These are phyloP conservation scores for Dasypolia templi DNA, from an alignment of 2,888 invertebrate species.

Conservation along the genomic window DNA sequence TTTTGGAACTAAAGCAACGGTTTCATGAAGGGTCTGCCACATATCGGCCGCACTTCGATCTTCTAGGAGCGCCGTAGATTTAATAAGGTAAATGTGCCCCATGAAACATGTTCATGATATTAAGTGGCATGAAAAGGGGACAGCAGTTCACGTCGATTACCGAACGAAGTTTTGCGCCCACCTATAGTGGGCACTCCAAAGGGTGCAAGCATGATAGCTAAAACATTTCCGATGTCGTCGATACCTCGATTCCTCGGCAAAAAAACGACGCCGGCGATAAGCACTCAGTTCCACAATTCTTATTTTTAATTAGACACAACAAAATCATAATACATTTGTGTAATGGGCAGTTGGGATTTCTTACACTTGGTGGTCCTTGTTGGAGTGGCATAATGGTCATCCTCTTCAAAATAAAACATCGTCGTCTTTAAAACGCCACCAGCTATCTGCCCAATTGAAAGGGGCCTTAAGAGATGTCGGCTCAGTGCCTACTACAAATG, in stretches of 20 bases:
- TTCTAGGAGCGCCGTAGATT: too few species aligned
- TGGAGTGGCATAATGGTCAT: not conserved
- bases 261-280: not conserved
- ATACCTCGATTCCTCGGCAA: too few species aligned
- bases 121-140: not conserved
- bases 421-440: conserved; percentile 24
- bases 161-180: not conserved
- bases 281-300: not conserved
- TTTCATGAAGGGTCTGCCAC: too few species aligned
- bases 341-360: not conserved
- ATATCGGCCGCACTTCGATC: too few species aligned
- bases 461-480: not conserved
- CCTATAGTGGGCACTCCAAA: not conserved
- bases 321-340: not conserved
- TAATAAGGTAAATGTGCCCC: too few species aligned
- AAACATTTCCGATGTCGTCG: not conserved
- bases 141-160: not conserved
- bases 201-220: not conserved
- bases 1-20: not conserved
- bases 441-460: conserved; percentile 22
- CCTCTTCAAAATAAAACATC: conserved; percentile 11
- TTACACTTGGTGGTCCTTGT: conserved; percentile 9
- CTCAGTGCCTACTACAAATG: conserved; percentile 8
- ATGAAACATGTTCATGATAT: too few species aligned
- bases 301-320: not conserved